These are phyloP conservation scores for Ia io DNA, from an alignment of 2,113 vertebrate genomes.

Conservation along the genomic window DNA sequence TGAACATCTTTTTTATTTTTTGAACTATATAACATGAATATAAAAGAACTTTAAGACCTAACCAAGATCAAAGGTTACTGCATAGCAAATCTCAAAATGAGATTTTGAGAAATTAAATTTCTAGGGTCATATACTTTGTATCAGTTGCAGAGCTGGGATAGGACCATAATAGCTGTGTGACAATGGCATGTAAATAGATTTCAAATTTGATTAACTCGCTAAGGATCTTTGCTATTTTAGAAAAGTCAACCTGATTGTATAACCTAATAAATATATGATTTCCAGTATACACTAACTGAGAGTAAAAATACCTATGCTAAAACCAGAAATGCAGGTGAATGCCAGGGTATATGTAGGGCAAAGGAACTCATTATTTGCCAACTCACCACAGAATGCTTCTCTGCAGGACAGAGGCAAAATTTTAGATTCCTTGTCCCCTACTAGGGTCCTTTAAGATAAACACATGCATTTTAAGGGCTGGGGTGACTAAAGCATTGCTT, in stretches of 20 bases:
- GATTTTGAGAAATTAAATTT: constrained; percentile 34
- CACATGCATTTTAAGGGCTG: neutral
- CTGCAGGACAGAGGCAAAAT: neutral
- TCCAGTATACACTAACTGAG: neutral
- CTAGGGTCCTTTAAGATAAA: neutral
- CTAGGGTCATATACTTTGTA: neutral
- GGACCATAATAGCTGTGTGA: neutral
- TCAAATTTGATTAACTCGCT: constrained; percentile 28
- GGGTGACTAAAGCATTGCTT: neutral
- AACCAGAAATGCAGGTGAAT: neutral
- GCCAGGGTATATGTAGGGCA: neutral
- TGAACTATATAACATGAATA: neutral
- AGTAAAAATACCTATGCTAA: neutral
- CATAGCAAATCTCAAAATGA: neutral
- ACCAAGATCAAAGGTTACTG: neutral
- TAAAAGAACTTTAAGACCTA: neutral
- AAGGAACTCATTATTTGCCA: neutral
- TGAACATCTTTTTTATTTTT: neutral
- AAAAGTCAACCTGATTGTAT: neutral
- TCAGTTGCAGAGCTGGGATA: neutral
- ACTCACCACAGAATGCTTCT: neutral
- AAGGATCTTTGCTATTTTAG: neutral
- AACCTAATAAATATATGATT: neutral
- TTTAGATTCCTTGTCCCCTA: neutral
- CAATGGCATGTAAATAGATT: constrained; percentile 2